phyloP scores from a whole-genome alignment of 2,888 invertebrate genomes.

The Macrosiphum euphorbiae region DNA sequence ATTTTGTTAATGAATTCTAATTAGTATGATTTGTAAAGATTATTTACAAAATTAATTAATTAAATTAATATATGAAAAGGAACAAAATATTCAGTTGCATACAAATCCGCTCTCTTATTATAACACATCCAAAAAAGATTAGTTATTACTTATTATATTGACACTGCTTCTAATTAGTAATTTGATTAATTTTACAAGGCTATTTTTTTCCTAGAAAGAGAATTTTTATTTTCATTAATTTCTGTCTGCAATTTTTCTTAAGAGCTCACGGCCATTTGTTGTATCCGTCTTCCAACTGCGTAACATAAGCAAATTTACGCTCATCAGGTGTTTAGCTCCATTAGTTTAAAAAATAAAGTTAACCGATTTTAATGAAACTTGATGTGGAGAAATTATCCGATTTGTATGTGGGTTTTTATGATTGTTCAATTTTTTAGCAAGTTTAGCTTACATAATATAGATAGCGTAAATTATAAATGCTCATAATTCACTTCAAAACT shows the following conservation, averaged over 20 bases:
- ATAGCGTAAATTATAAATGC: too few species aligned
- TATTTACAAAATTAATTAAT: not conserved
- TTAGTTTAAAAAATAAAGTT: too few species aligned
- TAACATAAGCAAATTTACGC: too few species aligned
- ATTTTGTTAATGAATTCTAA: not conserved
- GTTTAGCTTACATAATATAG: too few species aligned
- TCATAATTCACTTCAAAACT: too few species aligned
- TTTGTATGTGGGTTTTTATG: too few species aligned
- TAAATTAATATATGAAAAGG: not conserved
- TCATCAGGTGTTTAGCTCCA: too few species aligned
- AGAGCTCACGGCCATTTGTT: too few species aligned
- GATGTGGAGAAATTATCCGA: too few species aligned
- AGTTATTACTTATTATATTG: not conserved
- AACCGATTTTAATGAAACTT: too few species aligned
- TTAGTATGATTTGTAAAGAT: not conserved
- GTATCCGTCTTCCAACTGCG: too few species aligned
- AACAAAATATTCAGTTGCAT: not conserved
- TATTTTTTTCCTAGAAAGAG: not conserved
- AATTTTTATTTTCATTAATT: not conserved
- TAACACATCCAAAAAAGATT: not conserved
- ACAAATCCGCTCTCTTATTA: not conserved
- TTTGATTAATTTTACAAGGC: not conserved
- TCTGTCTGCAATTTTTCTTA: not conserved
- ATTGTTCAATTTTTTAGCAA: too few species aligned
- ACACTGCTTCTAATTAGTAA: not conserved